Evolutionary conservation across 2,113 vertebrate species (phyloP), one percentile per base, ranked within the genome.

Genomic region (Ibidorhyncha struthersii): DNA sequence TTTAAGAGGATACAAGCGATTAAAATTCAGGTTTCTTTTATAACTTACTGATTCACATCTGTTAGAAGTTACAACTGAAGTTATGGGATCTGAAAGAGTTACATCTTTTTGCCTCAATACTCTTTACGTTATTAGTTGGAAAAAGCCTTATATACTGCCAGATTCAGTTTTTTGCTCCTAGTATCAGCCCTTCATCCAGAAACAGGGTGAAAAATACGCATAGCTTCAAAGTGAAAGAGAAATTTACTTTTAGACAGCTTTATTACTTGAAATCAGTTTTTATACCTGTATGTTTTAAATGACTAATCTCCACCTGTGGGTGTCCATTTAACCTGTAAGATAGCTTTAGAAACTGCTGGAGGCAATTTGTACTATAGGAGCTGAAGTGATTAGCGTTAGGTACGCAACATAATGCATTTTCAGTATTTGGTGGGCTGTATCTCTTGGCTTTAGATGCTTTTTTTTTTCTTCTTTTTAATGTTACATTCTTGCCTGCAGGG

Each of bases 301-400:
- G 27, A 95, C 73, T 85, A 74, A 91, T 88, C 61, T 56, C 58
- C 36, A 9, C 47, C 58, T 77, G 53, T 86, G 62, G 61, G 70
- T 94, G 77, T 92, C 78, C 74, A 38, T 89, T 87, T 95, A 93
- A 92, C 86, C 92, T 90, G 69, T 56, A 78, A 77, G 84, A 78
- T 22, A 96, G 86, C 90, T 94, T 86, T 71, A 92, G 86, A 93
- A 96, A 92, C 38, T 86, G 55, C 43, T 90, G 86, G 22, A 82
- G 82, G 82, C 30, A 95, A 82, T 80, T 89, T 84, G 41, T 78
- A 18, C 70, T 77, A 56, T 61, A 70, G 58, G 50, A 91, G 82
- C 45, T 58, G 52, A 82, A 82, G 38, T 59, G 58, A 87, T 82
- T 85, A 92, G 53, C 2, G 0, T 41, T 69, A 63, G 61, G 32